Evolutionary conservation across 2,888 invertebrate genomes (phyloP).

Genomic region (Meiosimyza decipiens): DNA sequence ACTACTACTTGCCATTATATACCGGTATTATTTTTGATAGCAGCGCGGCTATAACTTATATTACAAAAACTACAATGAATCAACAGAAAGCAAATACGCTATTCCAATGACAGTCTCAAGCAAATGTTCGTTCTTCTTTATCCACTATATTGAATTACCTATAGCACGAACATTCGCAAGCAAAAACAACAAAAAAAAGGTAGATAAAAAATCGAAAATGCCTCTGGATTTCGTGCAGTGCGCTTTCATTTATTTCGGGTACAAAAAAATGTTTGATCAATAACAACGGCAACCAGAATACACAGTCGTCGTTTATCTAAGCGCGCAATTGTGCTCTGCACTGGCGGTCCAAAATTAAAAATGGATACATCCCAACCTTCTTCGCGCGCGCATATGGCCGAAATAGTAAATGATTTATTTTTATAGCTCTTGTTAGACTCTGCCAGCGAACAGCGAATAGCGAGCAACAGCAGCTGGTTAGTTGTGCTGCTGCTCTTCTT

Average conservation of each 20-base stretch:
- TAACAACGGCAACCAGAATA: slow-evolving; percentile 47
- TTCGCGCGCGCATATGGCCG: slow-evolving; percentile 2
- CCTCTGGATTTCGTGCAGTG: neutral
- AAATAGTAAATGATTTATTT: slow-evolving; percentile 6
- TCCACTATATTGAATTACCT: slow-evolving; percentile 12
- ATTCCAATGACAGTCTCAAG: slow-evolving; percentile 27
- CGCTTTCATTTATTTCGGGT: slow-evolving; percentile 44
- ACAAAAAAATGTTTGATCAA: slow-evolving; percentile 62
- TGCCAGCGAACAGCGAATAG: too few species aligned
- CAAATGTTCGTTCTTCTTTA: neutral
- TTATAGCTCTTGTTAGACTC: neutral
- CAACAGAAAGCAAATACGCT: slow-evolving; percentile 12
- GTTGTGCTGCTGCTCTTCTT: too few species aligned
- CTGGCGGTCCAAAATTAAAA: neutral
- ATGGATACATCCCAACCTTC: neutral
- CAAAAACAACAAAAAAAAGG: too few species aligned
- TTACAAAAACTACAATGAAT: slow-evolving; percentile 1
- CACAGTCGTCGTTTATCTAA: slow-evolving; percentile 49
- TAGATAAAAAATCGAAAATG: neutral
- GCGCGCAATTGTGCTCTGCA: slow-evolving; percentile 44
- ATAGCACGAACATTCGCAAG: slow-evolving; percentile 14
- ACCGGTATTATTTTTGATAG: neutral
- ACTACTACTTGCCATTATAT: too few species aligned
- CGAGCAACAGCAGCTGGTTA: too few species aligned
- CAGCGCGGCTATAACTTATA: slow-evolving; percentile 16